Percentiles rank a stretch among this genome's conserved stretches.
Evolutionary conservation across 2,888 invertebrate species (phyloP).

Genomic region (Chouioia cunea): DNA sequence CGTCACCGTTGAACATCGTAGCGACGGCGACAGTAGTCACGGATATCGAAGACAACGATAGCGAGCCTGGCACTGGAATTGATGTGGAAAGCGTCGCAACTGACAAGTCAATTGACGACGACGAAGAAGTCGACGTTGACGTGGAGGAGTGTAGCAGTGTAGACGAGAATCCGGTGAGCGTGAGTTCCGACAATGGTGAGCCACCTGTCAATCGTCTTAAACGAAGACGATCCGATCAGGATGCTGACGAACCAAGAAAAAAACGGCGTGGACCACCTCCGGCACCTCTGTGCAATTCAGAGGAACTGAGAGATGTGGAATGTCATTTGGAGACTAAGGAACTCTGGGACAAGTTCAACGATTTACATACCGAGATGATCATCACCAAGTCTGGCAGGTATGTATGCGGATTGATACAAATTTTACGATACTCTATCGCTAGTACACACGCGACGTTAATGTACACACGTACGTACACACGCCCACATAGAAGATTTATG

Average conservation of each 20-base stretch:
- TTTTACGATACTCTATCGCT: too few species aligned
- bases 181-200: constrained; percentile 57
- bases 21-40: constrained; percentile 69
- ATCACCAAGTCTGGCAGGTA: constrained; percentile 87
- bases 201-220: constrained; percentile 85
- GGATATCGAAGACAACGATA: constrained; percentile 69
- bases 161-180: constrained; percentile 66
- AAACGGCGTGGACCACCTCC: constrained; percentile 20
- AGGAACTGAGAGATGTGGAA: constrained; percentile 75
- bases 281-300: constrained; percentile 53
- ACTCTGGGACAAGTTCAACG: constrained; percentile 85
- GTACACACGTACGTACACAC: too few species aligned
- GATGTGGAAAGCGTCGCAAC: constrained; percentile 70
- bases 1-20: constrained; percentile 65
- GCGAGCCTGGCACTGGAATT: constrained; percentile 67
- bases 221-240: too few species aligned
- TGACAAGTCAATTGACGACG: constrained; percentile 62
- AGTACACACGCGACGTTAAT: too few species aligned
- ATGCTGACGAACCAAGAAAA: too few species aligned
- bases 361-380: constrained; percentile 86
- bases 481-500: too few species aligned
- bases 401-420: too few species aligned
- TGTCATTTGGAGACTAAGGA: constrained; percentile 86
- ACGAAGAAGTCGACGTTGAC: constrained; percentile 73
- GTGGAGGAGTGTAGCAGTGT: constrained; percentile 74